Evolutionary conservation across 2,888 invertebrate genomes (phyloP), one percentile per base, ranked within the genome.

Genomic region (Nematopogon swammerdamellus): DNA sequence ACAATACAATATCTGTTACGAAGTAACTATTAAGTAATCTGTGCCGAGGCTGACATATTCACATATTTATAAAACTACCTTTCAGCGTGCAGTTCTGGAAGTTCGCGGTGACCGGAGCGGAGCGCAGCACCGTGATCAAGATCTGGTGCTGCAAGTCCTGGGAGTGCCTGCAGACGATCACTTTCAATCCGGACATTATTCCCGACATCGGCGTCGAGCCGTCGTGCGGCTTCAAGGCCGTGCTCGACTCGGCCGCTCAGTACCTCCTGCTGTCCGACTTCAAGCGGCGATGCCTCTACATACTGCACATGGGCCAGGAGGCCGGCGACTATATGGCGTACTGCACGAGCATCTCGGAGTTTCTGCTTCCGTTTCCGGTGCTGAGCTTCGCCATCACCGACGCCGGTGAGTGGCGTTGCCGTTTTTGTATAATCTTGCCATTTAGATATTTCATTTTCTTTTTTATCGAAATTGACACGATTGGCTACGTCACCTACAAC

Each of bases 81-180:
- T 58, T 1, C 60, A 77, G 72, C 52, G 72, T 72, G 47, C 76
- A 90, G 64, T 95, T 96, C 71, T 98, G 98, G 97, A 95, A 95
- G 69, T 96, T 91, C 72, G 95, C 93, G 0, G 85, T 97, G 44
- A 97, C 97, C 0, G 95, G 95, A 1, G 89, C 94, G 0, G 88
- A 91, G 55, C 86, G 92, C 66, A 97, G 97, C 72, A 88, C 92
- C 0, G 92, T 92, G 60, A 77, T 97, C 49, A 97, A 96, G 72
- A 81, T 90, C 46, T 97, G 97, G 96, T 93, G 94, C 6, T 97
- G 97, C 69, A 93, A 96, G 63, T 84, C 91, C 0, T 98, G 98
- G 98, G 84, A 85, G 46, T 97, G 97, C 63, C 76, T 97, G n/a
- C 97, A 95, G 67, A 93, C 89, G 1, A 85, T 95, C 36, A 83